phyloP scores from a whole-genome alignment of 2,113 vertebrate genomes.

The Ophiodon elongatus region DNA sequence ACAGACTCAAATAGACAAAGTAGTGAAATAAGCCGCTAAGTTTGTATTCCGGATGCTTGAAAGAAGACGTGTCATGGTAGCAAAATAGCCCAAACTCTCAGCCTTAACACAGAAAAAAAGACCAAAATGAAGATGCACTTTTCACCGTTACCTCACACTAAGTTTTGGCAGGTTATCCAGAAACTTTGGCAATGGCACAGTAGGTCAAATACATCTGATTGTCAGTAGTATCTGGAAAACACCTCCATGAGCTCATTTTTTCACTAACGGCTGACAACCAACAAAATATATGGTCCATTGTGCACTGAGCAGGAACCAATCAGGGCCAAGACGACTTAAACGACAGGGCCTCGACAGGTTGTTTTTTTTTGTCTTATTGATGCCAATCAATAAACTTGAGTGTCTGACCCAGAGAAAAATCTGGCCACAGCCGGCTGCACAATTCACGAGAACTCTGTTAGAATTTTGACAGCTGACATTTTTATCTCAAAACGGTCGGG shows the following conservation, averaged over 20 bases:
- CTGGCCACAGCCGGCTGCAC: not conserved
- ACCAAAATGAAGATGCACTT: not conserved
- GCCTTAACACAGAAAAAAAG: too few relatives aligned
- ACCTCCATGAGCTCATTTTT: not conserved
- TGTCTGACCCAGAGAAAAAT: slow-evolving; percentile 17
- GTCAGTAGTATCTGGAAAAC: not conserved
- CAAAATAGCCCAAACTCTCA: not conserved
- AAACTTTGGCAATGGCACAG: not conserved
- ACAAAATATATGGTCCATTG: not conserved
- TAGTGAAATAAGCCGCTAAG: not conserved
- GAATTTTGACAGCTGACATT: slow-evolving; percentile 27
- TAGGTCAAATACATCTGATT: not conserved
- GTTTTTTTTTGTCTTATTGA: slow-evolving; percentile 5
- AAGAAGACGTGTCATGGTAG: not conserved
- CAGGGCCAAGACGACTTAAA: not conserved
- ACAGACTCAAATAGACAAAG: not conserved
- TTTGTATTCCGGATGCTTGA: not conserved
- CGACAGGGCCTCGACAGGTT: not conserved
- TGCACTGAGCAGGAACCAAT: not conserved
- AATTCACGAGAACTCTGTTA: slow-evolving; percentile 17
- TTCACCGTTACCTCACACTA: not conserved
- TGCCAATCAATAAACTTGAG: slow-evolving; percentile 19
- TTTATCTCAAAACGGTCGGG: not conserved
- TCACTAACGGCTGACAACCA: not conserved
- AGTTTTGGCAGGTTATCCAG: not conserved